phyloP scores from a whole-genome alignment of 2,888 invertebrate genomes.

The Ophonus ardosiacus region DNA sequence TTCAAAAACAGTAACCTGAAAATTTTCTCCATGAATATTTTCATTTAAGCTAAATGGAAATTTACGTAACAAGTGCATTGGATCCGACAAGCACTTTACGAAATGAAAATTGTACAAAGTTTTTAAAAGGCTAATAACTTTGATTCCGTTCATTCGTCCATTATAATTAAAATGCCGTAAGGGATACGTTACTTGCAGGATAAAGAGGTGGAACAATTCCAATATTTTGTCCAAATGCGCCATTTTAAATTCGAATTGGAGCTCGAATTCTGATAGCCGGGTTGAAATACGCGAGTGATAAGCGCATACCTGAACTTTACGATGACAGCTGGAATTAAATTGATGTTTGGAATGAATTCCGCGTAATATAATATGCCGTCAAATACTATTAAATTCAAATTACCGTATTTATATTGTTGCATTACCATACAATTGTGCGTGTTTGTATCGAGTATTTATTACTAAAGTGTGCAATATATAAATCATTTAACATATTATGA shows the following conservation, averaged over 20 bases:
- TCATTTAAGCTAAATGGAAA: slow-evolving; percentile 35
- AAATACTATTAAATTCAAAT: slow-evolving; percentile 23
- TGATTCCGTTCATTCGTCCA: slow-evolving; percentile 44
- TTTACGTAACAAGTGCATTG: slow-evolving; percentile 33
- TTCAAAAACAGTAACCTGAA: slow-evolving; percentile 9
- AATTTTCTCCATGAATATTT: slow-evolving; percentile 38
- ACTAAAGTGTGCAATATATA: neutral
- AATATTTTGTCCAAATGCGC: slow-evolving; percentile 40
- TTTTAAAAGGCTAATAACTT: slow-evolving; percentile 62
- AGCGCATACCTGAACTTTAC: slow-evolving; percentile 42
- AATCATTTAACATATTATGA: neutral
- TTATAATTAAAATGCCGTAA: slow-evolving; percentile 60
- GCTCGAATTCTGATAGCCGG: slow-evolving; percentile 14
- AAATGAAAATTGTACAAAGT: slow-evolving; percentile 60
- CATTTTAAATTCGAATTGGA: slow-evolving; percentile 33
- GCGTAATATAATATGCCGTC: neutral
- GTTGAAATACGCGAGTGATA: slow-evolving; percentile 7
- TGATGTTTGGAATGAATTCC: slow-evolving; percentile 15
- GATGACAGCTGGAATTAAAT: slow-evolving; percentile 33
- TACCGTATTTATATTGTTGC: slow-evolving; percentile 19
- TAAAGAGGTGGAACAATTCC: slow-evolving; percentile 57
- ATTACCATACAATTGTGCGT: neutral
- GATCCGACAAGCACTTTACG: slow-evolving; percentile 55
- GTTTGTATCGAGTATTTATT: slow-evolving; percentile 12
- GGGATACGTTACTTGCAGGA: slow-evolving; percentile 38